phyloP scores from a whole-genome alignment of 1,140 invertebrate species.

The Drosophila sucinea region DNA sequence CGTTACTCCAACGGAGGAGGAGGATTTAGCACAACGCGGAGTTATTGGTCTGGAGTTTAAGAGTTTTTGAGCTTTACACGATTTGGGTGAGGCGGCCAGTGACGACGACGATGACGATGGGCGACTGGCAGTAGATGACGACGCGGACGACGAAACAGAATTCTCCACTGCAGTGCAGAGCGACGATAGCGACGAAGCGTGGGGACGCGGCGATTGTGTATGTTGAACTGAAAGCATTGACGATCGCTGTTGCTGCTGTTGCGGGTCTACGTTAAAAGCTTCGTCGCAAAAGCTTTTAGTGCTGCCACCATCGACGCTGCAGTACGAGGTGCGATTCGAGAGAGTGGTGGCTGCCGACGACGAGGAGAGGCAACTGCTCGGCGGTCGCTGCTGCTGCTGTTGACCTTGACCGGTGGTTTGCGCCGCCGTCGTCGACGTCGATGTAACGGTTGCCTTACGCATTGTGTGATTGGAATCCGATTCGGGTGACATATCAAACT shows the following conservation, averaged over 20 bases:
- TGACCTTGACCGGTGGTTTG: slow-evolving; percentile 52
- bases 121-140: slow-evolving; percentile 16
- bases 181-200: slow-evolving; percentile 68
- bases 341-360: slow-evolving; percentile 72
- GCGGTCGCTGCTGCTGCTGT: slow-evolving; percentile 42
- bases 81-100: slow-evolving; percentile 57
- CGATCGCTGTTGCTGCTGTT: slow-evolving; percentile 36
- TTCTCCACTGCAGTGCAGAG: slow-evolving; percentile 68
- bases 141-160: slow-evolving; percentile 27
- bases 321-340: slow-evolving; percentile 81
- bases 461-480: slow-evolving; percentile 83
- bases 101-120: slow-evolving; percentile 55
- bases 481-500: slow-evolving; percentile 85
- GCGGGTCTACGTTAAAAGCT: slow-evolving; percentile 59
- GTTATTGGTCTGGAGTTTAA: slow-evolving; percentile 36
- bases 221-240: slow-evolving; percentile 65
- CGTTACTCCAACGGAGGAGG: slow-evolving; percentile 20
- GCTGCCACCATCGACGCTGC: slow-evolving; percentile 77
- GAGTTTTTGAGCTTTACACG: slow-evolving; percentile 39
- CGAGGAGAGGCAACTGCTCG: slow-evolving; percentile 65
- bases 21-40: slow-evolving; percentile 47
- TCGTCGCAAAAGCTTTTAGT: slow-evolving; percentile 76
- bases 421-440: slow-evolving; percentile 39
- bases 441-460: slow-evolving; percentile 54
- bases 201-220: slow-evolving; percentile 68